Evolutionary conservation across 2,113 vertebrate genomes (phyloP), one percentile per base, ranked within the genome.

Genomic region (Vimba vimba): DNA sequence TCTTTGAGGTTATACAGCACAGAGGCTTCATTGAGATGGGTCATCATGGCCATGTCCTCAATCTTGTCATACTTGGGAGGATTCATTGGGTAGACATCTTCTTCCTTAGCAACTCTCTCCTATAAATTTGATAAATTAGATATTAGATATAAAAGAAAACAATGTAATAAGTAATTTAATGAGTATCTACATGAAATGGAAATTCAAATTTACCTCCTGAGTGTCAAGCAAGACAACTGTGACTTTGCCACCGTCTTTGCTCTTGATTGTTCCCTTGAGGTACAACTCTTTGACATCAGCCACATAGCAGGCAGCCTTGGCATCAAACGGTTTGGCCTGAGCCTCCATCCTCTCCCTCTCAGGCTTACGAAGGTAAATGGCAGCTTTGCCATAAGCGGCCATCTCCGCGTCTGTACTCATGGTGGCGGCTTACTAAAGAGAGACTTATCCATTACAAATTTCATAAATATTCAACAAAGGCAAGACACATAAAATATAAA

Each of bases 1-100:
- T 96, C 95, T 95, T 96, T 96, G 94, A 96, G 96, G 92, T 96
- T 96, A 86, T 94, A 96, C 92, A 96, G 90, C 91, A 96, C 94
- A 23, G 93, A 93, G 0, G 95, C 93, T 89, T 96, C 95, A 0
- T 95, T 93, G 82, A 96, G 91, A 87, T 96, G 95, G 45, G 96
- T 96, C 95, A 96, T 95, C 95, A 96, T 96, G 88, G 95, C 95
- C 95, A 96, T 96, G 91, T 96, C 95, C 90, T 96, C 94, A 0
- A 96, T 94, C 90, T 96, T 96, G 79, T 96, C 94, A 0, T 95
- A 94, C 89, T 96, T 96, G 69, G 96, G 91, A 84, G 95, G 95
- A 52, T 96, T 96, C 94, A 95, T 95, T 77, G 87, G 82, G 36
- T n/a, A 36, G 33, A 88, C 85, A 79, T 95, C 92, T 3, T 95